Base-by-base conservation (phyloP, 1,140 invertebrate species). In the Drosophila arizonae region DNA sequence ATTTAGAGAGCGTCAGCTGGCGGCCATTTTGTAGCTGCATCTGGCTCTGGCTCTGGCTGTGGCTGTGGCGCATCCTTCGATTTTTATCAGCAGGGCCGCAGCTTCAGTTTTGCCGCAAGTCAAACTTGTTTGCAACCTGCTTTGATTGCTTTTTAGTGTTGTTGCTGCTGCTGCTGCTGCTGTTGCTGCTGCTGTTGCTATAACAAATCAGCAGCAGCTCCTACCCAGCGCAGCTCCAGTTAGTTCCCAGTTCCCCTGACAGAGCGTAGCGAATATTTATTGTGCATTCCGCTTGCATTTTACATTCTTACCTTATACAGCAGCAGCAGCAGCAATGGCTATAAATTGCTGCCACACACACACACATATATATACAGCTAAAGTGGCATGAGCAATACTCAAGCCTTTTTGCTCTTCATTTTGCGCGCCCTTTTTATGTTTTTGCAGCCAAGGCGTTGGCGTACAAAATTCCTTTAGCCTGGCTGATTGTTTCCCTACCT, bases 241-340 rank as follows among this genome's bases (percentile, higher is more conserved):
- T 60, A 30, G 56, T 36, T 72, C 55, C 64, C 64, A 55, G 58
- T 66, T 55, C 28, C 56, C 64, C 36, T 15, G n/a, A 9, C 54
- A 61, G 60, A 75, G 68, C 73, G 73, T 82, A 77, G 79, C 84
- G 84, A 87, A 87, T 88, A 79, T 87, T 88, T 87, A 87, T 87
- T 87, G 82, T 82, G 82, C 82, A 87, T 87, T 87, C 82, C 82
- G 81, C 75, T 85, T 80, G 81, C 81, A 85, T 85, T 85, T 77
- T 85, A 85, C 81, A 85, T 84, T 85, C 77, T 77, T 80, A 65
- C 46, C 58, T 50, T 62, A 73, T 73, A 69, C 65, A 73, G 71
- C 72, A 30, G 39, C 61, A 57, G 58, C 46, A 50, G 33, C 57
- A 56, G 65, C 71, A 58, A 63, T 69, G 65, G 56, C 65, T 65